Base-by-base conservation (phyloP, 2,113 vertebrate species). In the Chunga burmeisteri region DNA sequence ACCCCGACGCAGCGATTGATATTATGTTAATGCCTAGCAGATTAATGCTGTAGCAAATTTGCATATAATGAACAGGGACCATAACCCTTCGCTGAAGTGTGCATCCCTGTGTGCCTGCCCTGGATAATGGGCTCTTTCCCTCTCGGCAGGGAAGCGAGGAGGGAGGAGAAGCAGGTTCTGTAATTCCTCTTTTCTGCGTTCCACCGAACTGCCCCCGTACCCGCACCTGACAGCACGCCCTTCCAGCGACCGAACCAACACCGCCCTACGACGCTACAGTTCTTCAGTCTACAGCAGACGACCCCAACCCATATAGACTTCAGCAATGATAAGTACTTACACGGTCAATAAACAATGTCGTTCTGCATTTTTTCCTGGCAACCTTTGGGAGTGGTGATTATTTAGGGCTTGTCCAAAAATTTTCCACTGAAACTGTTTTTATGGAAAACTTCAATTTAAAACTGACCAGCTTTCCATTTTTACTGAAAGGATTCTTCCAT, bases 11-110 rank as follows among this genome's bases (percentile, higher is more conserved):
- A 96, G 84, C 42, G 27, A 36, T 36, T 90, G 95, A 97, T 93
- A 88, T 53, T 96, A 98, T 97, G 96, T 90, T 97, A 98, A 98
- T 97, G 97, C 86, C 82, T 89, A 79, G 84, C 92, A 91, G 91
- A 96, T 94, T 96, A 97, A 95, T 95, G 94, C 56, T 88, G 26
- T 47, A 42, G 89, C 66, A 94, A 94, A 97, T 97, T 98, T 98
- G 94, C 96, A 97, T 94, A 96, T 97, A 96, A 97, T 95, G 96
- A 98, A 92, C 58, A 80, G 6, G 10, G 90, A 90, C 90, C 92
- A 61, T 23, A 44, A 85, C 95, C 86, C 80, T 85, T 93, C 22
- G 34, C 17, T 92, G 94, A 91, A 97, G 87, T 94, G 96, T 23
- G 19, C 63, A 74, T 96, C 97, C 94, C 94, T 8, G 6, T 7